A percentile compares a stretch with the other conserved stretches of the same genome.
These are phyloP conservation scores for Liodrosophila aerea DNA, from an alignment of 2,888 invertebrate species.

Conservation along the genomic window DNA sequence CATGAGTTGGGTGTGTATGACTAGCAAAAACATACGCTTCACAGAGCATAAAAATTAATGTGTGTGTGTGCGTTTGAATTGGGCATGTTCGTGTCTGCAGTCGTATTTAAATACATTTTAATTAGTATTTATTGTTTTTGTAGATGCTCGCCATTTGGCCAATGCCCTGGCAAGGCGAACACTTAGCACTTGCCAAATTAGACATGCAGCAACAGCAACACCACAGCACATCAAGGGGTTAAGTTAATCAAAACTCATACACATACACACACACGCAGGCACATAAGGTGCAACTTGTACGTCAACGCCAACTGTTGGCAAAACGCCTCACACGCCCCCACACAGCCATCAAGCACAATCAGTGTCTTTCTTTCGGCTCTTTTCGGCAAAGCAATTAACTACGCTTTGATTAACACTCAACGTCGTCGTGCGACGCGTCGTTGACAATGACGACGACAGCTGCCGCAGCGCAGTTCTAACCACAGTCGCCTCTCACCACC, in stretches of 20 bases:
- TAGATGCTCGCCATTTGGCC: slow-evolving; percentile 32
- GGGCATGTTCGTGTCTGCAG: slow-evolving; percentile 48
- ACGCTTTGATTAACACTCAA: slow-evolving; percentile 79
- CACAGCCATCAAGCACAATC: slow-evolving; percentile 50
- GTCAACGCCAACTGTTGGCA: slow-evolving; percentile 12
- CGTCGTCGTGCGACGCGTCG: slow-evolving; percentile 46
- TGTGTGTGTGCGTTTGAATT: slow-evolving; percentile 15
- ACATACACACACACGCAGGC: slow-evolving; percentile 14
- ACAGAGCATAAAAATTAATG: slow-evolving; percentile 46
- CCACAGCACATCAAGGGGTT: slow-evolving; percentile 47
- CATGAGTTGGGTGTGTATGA: slow-evolving; percentile 8
- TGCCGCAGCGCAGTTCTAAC: slow-evolving; percentile 29
- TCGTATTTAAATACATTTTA: slow-evolving; percentile 74
- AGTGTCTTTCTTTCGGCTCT: slow-evolving; percentile 66
- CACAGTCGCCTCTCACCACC: slow-evolving; percentile 8
- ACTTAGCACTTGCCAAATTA: slow-evolving; percentile 73
- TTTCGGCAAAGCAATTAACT: slow-evolving; percentile 75
- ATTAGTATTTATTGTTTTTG: slow-evolving; percentile 72
- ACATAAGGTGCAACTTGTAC: slow-evolving; percentile 2
- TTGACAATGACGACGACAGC: slow-evolving; percentile 73
- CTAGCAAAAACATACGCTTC: slow-evolving; percentile 54
- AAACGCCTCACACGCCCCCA: neutral
- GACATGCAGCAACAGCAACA: slow-evolving; percentile 62
- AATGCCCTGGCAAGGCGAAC: slow-evolving; percentile 6
- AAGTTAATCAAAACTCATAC: slow-evolving; percentile 59